phyloP scores from a whole-genome alignment of 2,113 vertebrate genomes.

The Lycaon pictus region DNA sequence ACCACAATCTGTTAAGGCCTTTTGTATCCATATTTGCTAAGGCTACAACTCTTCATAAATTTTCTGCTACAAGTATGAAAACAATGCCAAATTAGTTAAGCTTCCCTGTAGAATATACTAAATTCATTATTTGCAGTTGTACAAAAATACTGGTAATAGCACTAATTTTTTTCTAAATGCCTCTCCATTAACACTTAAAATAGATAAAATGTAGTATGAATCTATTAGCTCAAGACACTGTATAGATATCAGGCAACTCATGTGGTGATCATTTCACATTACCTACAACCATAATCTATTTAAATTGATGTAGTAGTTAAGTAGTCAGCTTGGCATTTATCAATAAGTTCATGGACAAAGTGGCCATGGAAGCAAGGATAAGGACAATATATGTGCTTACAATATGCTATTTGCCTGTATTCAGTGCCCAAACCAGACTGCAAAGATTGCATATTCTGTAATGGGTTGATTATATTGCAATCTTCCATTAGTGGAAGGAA shows the following conservation, averaged over 20 bases:
- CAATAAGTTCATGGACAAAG: not conserved
- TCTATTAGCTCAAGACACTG: constrained; percentile 34
- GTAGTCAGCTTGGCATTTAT: not conserved
- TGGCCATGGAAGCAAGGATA: not conserved
- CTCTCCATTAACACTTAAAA: constrained; percentile 40
- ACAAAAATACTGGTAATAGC: constrained; percentile 45
- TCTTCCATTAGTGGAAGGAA: constrained; percentile 4
- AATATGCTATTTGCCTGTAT: not conserved
- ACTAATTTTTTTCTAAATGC: constrained; percentile 26
- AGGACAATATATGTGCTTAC: not conserved
- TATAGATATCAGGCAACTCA: not conserved
- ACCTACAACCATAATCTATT: not conserved
- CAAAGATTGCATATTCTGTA: not conserved
- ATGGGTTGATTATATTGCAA: not conserved
- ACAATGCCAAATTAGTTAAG: constrained; percentile 51
- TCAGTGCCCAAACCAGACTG: not conserved
- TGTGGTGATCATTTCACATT: not conserved
- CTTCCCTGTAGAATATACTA: constrained; percentile 41
- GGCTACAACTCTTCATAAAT: constrained; percentile 49
- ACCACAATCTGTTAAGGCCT: constrained; percentile 1
- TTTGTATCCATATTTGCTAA: constrained; percentile 42
- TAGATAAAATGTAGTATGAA: not conserved
- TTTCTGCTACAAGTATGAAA: constrained; percentile 20
- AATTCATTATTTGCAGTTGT: constrained; percentile 34
- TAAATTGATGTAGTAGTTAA: not conserved